Evolutionary conservation across 2,113 vertebrate genomes (phyloP), one percentile per base, ranked within the genome.

Genomic region (Hemiprocne comata): DNA sequence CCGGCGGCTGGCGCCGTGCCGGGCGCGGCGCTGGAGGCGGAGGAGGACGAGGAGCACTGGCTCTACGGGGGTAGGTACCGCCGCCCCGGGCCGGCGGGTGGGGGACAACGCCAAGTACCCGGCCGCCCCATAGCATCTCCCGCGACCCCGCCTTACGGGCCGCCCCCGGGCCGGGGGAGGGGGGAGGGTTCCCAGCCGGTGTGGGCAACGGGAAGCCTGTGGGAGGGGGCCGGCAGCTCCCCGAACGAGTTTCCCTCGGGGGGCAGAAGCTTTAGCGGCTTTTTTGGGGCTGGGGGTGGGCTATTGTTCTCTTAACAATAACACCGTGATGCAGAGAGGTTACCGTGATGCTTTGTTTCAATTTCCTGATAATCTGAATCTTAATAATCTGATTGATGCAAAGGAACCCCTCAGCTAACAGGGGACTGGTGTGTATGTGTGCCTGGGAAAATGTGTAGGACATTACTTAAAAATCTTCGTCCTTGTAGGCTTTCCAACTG

Each of bases 1-100:
- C 90, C 93, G 46, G 87, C 87, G 50, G 81, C 97, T 11, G 75
- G 80, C 12, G 85, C 82, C 26, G 96, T 54, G 40, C 70, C 77
- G 65, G 76, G 83, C 36, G 83, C 82, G 53, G 96, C 66, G 75
- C 92, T 94, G 78, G 87, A 94, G 89, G 95, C 93, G 60, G 93
- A 94, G 80, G 97, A 97, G 78, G 97, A 97, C 54, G 97, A 97
- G 85, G 96, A 98, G 90, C 97, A 97, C 40, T 98, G 97, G 97
- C 96, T 98, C 38, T 98, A 98, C 82, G 97, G 97, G 61, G 97
- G 97, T 97, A 93, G 87, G 97, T 85, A 72, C 44, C 24, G 23
- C 70, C 21, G 71, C 33, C 33, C 54, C 33, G 42, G 44, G 79
- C 42, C 55, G 33, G 19, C 16, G 44, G 44, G 46, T 9, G 18